These are phyloP conservation scores for Yoshiicerus persimilis DNA, from an alignment of 1,140 invertebrate genomes.

Conservation along the genomic window DNA sequence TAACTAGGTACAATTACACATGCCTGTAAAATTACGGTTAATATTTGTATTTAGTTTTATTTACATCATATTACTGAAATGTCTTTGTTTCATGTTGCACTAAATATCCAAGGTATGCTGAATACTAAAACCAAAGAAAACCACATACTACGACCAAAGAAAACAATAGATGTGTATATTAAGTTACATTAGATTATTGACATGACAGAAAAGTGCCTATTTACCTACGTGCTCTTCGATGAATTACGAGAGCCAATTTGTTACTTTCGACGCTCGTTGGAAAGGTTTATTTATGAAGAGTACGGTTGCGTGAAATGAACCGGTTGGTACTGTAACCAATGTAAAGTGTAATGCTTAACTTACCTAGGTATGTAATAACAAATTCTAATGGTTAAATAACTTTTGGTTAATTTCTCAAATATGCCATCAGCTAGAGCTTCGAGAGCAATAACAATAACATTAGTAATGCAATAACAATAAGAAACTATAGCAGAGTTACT, in stretches of 20 bases:
- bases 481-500: not conserved
- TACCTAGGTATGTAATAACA: not conserved
- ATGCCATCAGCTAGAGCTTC: not conserved
- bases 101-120: not conserved
- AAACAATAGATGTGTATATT: not conserved
- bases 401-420: constrained; percentile 5
- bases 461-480: not conserved
- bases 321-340: not conserved
- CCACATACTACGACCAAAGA: not conserved
- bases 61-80: not conserved
- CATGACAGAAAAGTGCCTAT: not conserved
- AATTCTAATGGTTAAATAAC: constrained; percentile 15
- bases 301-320: constrained; percentile 3
- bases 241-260: constrained; percentile 3
- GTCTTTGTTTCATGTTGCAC: not conserved
- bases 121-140: not conserved
- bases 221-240: not conserved
- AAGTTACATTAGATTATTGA: not conserved
- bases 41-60: not conserved
- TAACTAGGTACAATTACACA: not conserved
- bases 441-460: constrained; percentile 11
- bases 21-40: not conserved
- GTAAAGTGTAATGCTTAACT: not conserved
- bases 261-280: constrained; percentile 4
- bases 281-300: constrained; percentile 20